These are phyloP conservation scores for Stenotaenia linearis DNA, from an alignment of 2,888 invertebrate genomes.

Conservation along the genomic window DNA sequence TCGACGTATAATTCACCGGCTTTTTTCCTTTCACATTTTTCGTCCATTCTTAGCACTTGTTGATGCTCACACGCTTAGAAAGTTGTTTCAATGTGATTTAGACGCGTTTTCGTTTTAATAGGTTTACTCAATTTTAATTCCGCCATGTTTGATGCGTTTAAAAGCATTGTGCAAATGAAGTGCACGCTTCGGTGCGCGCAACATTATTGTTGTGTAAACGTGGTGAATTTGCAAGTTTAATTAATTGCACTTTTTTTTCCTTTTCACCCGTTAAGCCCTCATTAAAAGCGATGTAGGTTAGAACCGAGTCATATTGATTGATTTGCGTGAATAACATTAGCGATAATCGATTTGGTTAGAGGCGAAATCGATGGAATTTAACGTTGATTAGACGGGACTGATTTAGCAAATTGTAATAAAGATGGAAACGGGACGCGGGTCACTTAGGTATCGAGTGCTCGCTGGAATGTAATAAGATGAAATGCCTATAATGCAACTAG, in stretches of 20 bases:
- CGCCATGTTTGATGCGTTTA: background rate
- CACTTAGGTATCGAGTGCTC: background rate
- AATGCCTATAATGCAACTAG: background rate
- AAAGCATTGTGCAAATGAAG: background rate
- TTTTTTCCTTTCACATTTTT: background rate
- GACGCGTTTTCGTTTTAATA: background rate
- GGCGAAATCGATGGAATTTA: background rate
- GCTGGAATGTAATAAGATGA: background rate
- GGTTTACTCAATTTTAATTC: background rate
- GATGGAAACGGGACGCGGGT: background rate
- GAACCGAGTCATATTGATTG: background rate
- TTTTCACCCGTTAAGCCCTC: background rate
- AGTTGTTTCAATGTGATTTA: background rate
- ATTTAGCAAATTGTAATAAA: background rate
- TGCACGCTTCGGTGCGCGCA: background rate
- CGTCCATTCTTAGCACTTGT: background rate
- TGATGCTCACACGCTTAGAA: background rate
- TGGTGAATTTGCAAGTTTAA: background rate
- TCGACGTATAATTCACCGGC: background rate
- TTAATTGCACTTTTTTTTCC: background rate
- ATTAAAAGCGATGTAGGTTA: background rate
- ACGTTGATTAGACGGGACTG: background rate
- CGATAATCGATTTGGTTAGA: background rate
- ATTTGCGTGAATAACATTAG: background rate
- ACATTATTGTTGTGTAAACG: background rate